phyloP scores from a whole-genome alignment of 2,113 vertebrate genomes.

The Opisthocomus hoazin region DNA sequence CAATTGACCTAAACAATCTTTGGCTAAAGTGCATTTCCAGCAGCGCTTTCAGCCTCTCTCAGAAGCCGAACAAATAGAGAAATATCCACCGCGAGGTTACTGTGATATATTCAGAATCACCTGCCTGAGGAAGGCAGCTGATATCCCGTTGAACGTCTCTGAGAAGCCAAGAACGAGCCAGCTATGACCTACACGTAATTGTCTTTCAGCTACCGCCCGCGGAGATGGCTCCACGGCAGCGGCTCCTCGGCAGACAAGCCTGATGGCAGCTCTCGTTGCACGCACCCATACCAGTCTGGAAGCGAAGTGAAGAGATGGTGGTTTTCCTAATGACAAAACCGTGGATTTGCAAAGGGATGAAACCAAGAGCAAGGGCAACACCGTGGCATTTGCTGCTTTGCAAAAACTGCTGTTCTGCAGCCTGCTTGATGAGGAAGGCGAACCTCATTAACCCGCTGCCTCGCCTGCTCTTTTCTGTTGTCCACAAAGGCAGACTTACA shows the following conservation, averaged over 20 bases:
- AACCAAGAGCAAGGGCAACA: not conserved
- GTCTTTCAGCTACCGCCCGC: not conserved
- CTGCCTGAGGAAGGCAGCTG: not conserved
- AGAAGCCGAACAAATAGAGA: not conserved
- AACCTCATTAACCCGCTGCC: not conserved
- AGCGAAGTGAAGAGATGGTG: not conserved
- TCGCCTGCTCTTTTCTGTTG: not conserved
- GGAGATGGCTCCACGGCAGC: not conserved
- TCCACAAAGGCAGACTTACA: not conserved
- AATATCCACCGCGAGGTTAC: not conserved
- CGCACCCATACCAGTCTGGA: not conserved
- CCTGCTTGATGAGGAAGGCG: not conserved
- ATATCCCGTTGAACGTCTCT: not conserved
- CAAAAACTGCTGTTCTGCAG: not conserved
- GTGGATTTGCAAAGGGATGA: not conserved
- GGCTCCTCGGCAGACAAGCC: not conserved
- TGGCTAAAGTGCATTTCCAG: conserved; percentile 36
- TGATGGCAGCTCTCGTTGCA: rapidly evolving
- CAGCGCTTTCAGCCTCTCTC: not conserved
- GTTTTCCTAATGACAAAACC: not conserved
- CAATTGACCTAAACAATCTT: conserved; percentile 57
- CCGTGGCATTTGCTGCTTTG: not conserved
- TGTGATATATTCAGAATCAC: not conserved
- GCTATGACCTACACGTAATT: not conserved
- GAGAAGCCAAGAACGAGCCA: not conserved